phyloP scores from a whole-genome alignment of 2,113 vertebrate genomes.

The Gallinago paraguaiae region DNA sequence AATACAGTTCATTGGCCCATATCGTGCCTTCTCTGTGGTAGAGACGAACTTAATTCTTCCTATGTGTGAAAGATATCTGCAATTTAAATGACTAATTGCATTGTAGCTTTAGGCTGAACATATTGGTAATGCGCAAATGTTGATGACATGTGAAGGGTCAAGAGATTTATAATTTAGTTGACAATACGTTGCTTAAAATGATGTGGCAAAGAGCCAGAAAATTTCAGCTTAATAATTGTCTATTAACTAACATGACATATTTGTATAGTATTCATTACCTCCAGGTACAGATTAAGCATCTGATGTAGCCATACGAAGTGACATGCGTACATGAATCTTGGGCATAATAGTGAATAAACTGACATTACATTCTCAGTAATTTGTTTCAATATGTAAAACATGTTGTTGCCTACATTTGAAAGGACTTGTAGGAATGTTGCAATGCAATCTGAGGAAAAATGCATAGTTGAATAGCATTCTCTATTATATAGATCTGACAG shows the following conservation, averaged over 20 bases:
- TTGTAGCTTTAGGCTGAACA: slow-evolving; percentile 68
- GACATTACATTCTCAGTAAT: slow-evolving; percentile 57
- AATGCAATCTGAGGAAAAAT: slow-evolving; percentile 17
- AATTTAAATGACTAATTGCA: slow-evolving; percentile 75
- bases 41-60: slow-evolving; percentile 61
- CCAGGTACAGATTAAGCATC: slow-evolving; percentile 74
- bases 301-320: slow-evolving; percentile 63
- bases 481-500: background rate
- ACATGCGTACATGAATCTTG: slow-evolving; percentile 64
- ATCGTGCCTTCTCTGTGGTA: background rate
- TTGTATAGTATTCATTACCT: slow-evolving; percentile 70
- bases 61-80: slow-evolving; percentile 64
- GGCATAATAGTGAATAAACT: slow-evolving; percentile 62
- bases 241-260: slow-evolving; percentile 73
- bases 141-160: slow-evolving; percentile 74
- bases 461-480: background rate
- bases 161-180: slow-evolving; percentile 69
- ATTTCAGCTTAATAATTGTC: slow-evolving; percentile 74
- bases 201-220: slow-evolving; percentile 72
- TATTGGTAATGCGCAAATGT: slow-evolving; percentile 64
- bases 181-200: slow-evolving; percentile 69
- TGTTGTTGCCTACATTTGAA: slow-evolving; percentile 51
- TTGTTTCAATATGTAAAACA: slow-evolving; percentile 72
- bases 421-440: slow-evolving; percentile 56
- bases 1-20: background rate